These are phyloP conservation scores for Labeo catla DNA, from an alignment of 2,113 vertebrate genomes.

Conservation along the genomic window DNA sequence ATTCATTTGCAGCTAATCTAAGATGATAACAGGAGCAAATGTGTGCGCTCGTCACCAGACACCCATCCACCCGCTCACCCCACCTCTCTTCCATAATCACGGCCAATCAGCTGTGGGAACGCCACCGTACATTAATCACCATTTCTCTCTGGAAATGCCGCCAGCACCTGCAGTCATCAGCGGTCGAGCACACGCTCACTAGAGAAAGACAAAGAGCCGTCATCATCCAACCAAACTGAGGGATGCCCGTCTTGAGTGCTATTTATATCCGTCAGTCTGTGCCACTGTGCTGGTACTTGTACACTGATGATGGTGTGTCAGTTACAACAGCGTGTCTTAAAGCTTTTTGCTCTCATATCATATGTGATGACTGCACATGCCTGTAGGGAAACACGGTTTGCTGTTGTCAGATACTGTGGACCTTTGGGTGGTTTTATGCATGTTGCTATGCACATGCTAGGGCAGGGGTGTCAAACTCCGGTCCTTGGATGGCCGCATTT, in stretches of 20 bases:
- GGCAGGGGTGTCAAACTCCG: too few species aligned
- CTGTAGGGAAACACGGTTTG: neutral
- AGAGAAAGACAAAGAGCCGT: neutral
- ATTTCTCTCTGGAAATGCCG: slow-evolving; percentile 65
- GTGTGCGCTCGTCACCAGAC: neutral
- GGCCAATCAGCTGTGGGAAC: slow-evolving; percentile 70
- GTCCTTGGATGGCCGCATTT: too few species aligned
- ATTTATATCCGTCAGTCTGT: slow-evolving; percentile 1
- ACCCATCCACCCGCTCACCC: neutral
- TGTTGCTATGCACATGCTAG: neutral
- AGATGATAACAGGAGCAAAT: slow-evolving; percentile 51
- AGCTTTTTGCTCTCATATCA: neutral
- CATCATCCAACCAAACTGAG: neutral
- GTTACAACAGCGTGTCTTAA: neutral
- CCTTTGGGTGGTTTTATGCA: neutral
- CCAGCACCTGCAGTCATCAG: slow-evolving; percentile 22
- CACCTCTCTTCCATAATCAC: slow-evolving; percentile 64
- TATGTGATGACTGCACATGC: too few species aligned
- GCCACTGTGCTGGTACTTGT: neutral
- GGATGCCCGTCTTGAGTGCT: neutral
- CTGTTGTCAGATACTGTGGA: too few species aligned
- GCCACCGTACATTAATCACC: slow-evolving; percentile 71
- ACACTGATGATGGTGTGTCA: neutral
- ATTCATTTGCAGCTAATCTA: slow-evolving; percentile 72
- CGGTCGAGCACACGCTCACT: slow-evolving; percentile 28